Conservation (phyloP, 1,140 invertebrate genomes). For the Drosophila tropicalis region DNA sequence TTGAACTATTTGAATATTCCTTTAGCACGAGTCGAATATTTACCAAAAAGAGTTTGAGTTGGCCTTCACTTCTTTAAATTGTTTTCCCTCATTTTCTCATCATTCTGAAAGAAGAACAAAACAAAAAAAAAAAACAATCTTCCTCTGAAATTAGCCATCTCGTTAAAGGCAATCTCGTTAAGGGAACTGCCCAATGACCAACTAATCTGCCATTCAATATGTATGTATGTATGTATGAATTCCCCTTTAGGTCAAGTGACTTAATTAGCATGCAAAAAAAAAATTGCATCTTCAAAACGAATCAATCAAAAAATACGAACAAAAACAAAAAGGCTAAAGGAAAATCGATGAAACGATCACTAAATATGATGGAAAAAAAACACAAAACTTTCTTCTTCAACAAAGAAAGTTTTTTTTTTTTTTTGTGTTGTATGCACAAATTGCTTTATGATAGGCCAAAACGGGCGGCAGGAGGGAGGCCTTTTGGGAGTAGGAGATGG, state of each 20-base stretch:
- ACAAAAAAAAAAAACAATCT: slow-evolving; percentile 38
- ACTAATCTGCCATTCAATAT: slow-evolving; percentile 9
- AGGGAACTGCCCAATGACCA: slow-evolving; percentile 20
- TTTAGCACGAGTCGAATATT: too few species aligned
- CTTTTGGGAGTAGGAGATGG: background rate
- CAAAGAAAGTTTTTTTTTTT: slow-evolving; percentile 30
- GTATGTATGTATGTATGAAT: slow-evolving; percentile 3
- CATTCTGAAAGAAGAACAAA: background rate
- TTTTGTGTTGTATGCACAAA: slow-evolving; percentile 18
- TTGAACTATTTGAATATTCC: too few species aligned
- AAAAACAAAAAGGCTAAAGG: slow-evolving; percentile 18
- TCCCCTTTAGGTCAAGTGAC: slow-evolving; percentile 54
- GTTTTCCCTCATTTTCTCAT: too few species aligned
- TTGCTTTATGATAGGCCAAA: slow-evolving; percentile 36
- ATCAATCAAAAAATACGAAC: slow-evolving; percentile 55
- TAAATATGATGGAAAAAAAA: slow-evolving; percentile 24
- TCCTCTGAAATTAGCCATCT: slow-evolving; percentile 36
- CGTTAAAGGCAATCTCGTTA: slow-evolving; percentile 46
- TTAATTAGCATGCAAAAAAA: slow-evolving; percentile 73
- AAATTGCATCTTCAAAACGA: slow-evolving; percentile 56
- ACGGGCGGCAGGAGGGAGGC: background rate
- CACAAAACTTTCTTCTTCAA: slow-evolving; percentile 47
- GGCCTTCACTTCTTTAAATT: too few species aligned
- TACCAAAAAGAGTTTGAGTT: too few species aligned
- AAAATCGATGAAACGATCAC: slow-evolving; percentile 20